phyloP scores from a whole-genome alignment of 2,113 vertebrate genomes.

The Proteles cristata region DNA sequence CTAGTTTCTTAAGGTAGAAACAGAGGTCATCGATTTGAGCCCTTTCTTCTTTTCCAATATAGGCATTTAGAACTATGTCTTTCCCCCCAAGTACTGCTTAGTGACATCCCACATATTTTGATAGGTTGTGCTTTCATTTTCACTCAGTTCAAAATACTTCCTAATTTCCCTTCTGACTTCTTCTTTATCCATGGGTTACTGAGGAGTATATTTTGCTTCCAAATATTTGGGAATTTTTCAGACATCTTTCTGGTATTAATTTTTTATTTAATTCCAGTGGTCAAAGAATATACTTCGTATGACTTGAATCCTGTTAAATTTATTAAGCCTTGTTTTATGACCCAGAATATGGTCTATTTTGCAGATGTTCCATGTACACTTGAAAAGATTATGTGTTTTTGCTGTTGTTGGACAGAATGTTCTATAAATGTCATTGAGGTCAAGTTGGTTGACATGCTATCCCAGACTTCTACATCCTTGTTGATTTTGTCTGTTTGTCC shows the following conservation, averaged over 20 bases:
- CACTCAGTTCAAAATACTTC: conserved; percentile 38
- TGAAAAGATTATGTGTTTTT: conserved; percentile 35
- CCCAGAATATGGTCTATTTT: conserved; percentile 18
- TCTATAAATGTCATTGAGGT: background rate
- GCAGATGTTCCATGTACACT: background rate
- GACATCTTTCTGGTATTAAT: background rate
- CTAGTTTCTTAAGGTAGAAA: conserved; percentile 7
- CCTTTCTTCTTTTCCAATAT: conserved; percentile 29
- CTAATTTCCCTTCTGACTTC: conserved; percentile 31
- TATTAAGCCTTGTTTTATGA: background rate
- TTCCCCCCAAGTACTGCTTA: background rate
- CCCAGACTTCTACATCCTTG: background rate
- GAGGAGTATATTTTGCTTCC: conserved; percentile 5
- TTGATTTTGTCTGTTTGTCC: background rate
- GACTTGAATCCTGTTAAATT: background rate
- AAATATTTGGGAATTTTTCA: conserved; percentile 32
- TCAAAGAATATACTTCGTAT: background rate
- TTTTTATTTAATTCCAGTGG: conserved; percentile 39
- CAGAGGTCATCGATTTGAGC: background rate
- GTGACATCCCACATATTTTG: background rate
- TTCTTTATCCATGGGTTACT: conserved; percentile 10
- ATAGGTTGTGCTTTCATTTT: background rate
- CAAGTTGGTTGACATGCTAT: background rate
- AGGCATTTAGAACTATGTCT: background rate
- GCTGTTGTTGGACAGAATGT: background rate